Conservation (phyloP, 1,140 invertebrate genomes). For the Drosophila melanogaster region Release_6_plus_ISO1_MT NT_033777.3:17551501-17552000, state of each 20-base stretch:
- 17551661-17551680: constrained; percentile 23
- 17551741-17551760: constrained; percentile 68
- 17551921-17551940: too few species aligned
- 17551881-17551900: constrained; percentile 25
- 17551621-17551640: constrained; percentile 36
- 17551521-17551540: constrained; percentile 22
- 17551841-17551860: constrained; percentile 41
- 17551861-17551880: constrained; percentile 2
- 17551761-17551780: constrained; percentile 48
- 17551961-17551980: constrained; percentile 18
- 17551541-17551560: constrained; percentile 23
- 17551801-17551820: constrained; percentile 55
- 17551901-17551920: not conserved
- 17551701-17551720: constrained; percentile 62
- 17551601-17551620: constrained; percentile 68
- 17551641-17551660: constrained; percentile 36
- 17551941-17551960: constrained; percentile 50
- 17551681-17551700: constrained; percentile 50
- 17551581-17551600: constrained; percentile 41
- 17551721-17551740: constrained; percentile 53
- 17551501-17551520: constrained; percentile 77
- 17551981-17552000: constrained; percentile 80
- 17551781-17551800: constrained; percentile 15
- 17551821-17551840: constrained; percentile 32
- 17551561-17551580: constrained; percentile 21